A percentile compares a stretch with the other conserved stretches of the same genome.
phyloP scores from a whole-genome alignment of 2,888 invertebrate genomes.

The Gryllus longicercus region DNA sequence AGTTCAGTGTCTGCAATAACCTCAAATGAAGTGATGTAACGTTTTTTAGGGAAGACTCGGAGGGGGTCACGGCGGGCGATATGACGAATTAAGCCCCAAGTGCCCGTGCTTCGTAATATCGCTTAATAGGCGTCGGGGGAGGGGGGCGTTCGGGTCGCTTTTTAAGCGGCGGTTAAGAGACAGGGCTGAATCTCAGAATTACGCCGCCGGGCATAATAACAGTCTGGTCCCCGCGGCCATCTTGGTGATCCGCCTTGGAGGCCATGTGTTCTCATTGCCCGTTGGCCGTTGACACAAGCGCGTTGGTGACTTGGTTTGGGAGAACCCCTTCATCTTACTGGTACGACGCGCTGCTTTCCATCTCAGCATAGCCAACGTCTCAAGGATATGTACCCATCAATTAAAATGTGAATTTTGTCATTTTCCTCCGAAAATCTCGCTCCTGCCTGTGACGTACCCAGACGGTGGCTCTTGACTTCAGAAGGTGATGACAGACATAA shows the following conservation, averaged over 20 bases:
- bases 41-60: background rate
- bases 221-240: background rate
- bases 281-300: background rate
- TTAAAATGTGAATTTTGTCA: too few species aligned
- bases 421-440: too few species aligned
- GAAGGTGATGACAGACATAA: too few species aligned
- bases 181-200: background rate
- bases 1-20: background rate
- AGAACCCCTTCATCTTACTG: too few species aligned
- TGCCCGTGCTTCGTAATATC: constrained; percentile 8
- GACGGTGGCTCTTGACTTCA: too few species aligned
- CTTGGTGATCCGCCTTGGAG: background rate
- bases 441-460: too few species aligned
- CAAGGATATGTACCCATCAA: too few species aligned
- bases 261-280: background rate
- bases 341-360: too few species aligned
- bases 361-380: too few species aligned
- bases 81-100: constrained; percentile 17
- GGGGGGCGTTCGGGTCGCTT: background rate
- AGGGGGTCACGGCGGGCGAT: background rate
- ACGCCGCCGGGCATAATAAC: constrained; percentile 2
- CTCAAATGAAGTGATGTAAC: constrained; percentile 9
- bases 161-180: background rate
- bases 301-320: too few species aligned
- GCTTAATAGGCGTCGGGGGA: background rate